Base-by-base conservation (phyloP, 2,797 vertebrate genomes). In the Parauchenoglanis ngamensis region DNA sequence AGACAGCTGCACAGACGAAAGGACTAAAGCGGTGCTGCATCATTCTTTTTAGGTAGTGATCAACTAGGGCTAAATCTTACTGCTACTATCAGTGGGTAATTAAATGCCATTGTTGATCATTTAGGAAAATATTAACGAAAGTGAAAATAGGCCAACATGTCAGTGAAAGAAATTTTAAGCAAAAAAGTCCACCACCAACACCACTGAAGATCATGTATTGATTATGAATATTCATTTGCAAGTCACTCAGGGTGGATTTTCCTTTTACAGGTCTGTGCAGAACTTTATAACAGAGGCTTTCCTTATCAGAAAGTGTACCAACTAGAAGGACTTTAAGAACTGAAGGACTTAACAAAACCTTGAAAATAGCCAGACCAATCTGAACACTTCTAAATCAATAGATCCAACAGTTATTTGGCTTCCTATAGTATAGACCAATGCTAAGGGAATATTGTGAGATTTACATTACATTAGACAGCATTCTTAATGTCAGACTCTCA, bases 331-430 rank as follows among this genome's bases (percentile, higher is more conserved):
- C 4, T 40, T 79, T 61, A 8, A 23, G 7, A 78, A 31, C 35
- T 17, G 56, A 19, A 63, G 21, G 46, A 83, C 56, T 77, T 28
- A 54, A 19, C n/a, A 10, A 17, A 1, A 17, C 52, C 15, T 56
- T 79, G 8, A 78, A 57, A 56, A 78, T 40, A 28, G 77, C 3
- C 28, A 44, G 4, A 79, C 11, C 10, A 79, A 40, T 23, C 7
- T 12, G 31, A 13, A 54, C 25, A 31, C 46, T 28, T 87, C n/a
- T 8, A 31, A 31, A 73, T 46, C 31, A 86, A 81, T 0, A 81
- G 49, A 80, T 70, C 63, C 67, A 85, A 40, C 35, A 56, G 28
- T 7, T 46, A 67, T 44, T 70, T 80, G 76, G 52, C 21, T 70
- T 82, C 40, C 0, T 68, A 44, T 49, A 35, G 44, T 15, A 57